Base-by-base conservation (phyloP, 1,140 invertebrate species). In the Manduca sexta region DNA sequence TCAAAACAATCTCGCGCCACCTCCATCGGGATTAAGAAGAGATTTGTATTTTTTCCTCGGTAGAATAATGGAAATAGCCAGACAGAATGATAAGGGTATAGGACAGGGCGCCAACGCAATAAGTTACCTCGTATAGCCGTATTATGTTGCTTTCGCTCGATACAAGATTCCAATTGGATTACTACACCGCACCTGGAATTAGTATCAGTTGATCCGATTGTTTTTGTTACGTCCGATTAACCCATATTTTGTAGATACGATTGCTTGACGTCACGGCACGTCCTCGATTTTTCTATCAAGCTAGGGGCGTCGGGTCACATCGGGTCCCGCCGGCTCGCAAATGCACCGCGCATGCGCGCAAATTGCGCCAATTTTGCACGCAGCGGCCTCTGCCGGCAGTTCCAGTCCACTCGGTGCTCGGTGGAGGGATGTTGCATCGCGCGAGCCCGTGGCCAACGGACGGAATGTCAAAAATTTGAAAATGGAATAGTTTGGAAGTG, bases 281-380 rank as follows among this genome's bases (percentile, higher is more conserved):
- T 81, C 77, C 81, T 84, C 78, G 75, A 82, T 82, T 84, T 84
- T 81, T 78, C 68, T 78, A 82, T 81, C 72, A 75, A 73, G 66
- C 67, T 64, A 74, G 74, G 71, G 76, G 67, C 73, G 69, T 74
- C 72, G 76, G 74, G 74, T 76, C 77, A 65, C 58, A 69, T 76
- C 70, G 74, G 64, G 64, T 69, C 67, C 67, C 73, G 77, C 74
- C 76, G 76, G 73, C 60, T 73, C 65, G 66, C 67, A 60, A 74
- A 61, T 73, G 52, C 49, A 44, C 40, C 45, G 69, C 81, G 81
- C 81, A 82, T 82, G 81, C 81, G 81, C 69, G 57, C 56, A 70
- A 79, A 74, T 82, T 84, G 81, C 81, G 81, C 81, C 81, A 84
- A 82, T 84, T 84, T 79, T 63, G 70, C 66, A 46, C 40, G 56